Base-by-base conservation (phyloP, 2,113 vertebrate species). In the Sturnus vulgaris region DNA sequence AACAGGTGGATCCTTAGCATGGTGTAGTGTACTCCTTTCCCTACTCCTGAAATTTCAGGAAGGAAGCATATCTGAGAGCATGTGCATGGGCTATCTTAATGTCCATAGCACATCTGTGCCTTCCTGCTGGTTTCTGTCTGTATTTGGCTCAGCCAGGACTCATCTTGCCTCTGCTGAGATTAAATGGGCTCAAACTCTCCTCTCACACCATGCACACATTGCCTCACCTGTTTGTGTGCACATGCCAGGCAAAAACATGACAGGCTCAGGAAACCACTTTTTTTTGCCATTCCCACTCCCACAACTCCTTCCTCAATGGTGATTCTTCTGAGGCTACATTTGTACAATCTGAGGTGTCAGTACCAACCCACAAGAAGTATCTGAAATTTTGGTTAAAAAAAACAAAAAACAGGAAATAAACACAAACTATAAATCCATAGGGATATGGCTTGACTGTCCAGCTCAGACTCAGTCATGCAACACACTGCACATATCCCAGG, bases 211-310 rank as follows among this genome's bases (percentile, higher is more conserved):
- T 11, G 33, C 15, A 24, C 21, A 2, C 15, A 1, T 37, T 70
- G 42, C 37, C 65, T 82, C 37, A 27, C 20, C 66, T 5, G 0
- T 53, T 84, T 25, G 7, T 37, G 19, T 46, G 13, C 0, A 0
- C 8, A 2, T 40, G 42, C 42, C 33, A 52, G 75, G 56, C 69
- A 52, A 66, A 64, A 88, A 30, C 11, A 12, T 16, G 37, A 12
- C 1, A 9, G 19, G 49, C 46, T 94, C 30, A 42, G 66, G 40
- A 91, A 77, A 87, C 4, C 35, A 15, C 24, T 27, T 88, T 8
- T 49, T 30, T 84, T 90, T 88, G 47, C 56, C 17, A 5, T 64
- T 90, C 21, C 37, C 18, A 6, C 9, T 53, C 37, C 27, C 2
- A 7, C 28, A 79, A 50, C 39, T 44, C 40, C 31, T 90, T 95